Evolutionary conservation across 1,140 invertebrate species (phyloP), one percentile per base, ranked within the genome.

Genomic region (Forficula auricularia): DNA sequence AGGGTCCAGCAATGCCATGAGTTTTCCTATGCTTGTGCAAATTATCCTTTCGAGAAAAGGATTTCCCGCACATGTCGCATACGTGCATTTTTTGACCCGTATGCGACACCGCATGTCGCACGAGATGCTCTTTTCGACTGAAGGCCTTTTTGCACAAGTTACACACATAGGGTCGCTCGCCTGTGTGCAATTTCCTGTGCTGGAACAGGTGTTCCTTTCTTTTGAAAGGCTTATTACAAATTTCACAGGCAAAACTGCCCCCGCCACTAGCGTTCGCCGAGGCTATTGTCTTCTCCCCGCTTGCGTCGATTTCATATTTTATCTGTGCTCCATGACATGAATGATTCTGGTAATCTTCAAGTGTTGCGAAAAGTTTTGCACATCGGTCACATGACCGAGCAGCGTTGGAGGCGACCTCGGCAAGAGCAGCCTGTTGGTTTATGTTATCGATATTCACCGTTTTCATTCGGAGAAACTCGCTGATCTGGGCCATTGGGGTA

Each of bases 11-110:
- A 22, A 74, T 72, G 31, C 71, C 75, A 58, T 81, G 75, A 2
- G 69, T 67, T 54, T 68, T 70, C 41, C 68, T 64, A 56, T 85
- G 82, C 48, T 82, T 80, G 41, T 77, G 71, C 0, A 84, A 57
- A 53, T 82, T 82, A 50, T 81, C 78, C 51, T 82, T 81, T 1
- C 79, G 68, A 0, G 76, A 77, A 48, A 85, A 86, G 36, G 71
- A 70, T 52, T 83, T 83, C 3, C 71, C 70, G 56, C 82, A 86
- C 4, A 81, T 63, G 32, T 82, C 76, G 54, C 82, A 87, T 20
- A 70, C 67, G 52, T 75, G 81, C 56, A 77, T 71, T 48, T 80
- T 79, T 45, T 78, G 66, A 0, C 79, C 79, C 0, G 77, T 80
- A 54, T 85, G 82, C 3, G 73, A 76, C 2, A 77, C 70, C 53